phyloP scores from a whole-genome alignment of 2,113 vertebrate species.

The Axis porcinus region DNA sequence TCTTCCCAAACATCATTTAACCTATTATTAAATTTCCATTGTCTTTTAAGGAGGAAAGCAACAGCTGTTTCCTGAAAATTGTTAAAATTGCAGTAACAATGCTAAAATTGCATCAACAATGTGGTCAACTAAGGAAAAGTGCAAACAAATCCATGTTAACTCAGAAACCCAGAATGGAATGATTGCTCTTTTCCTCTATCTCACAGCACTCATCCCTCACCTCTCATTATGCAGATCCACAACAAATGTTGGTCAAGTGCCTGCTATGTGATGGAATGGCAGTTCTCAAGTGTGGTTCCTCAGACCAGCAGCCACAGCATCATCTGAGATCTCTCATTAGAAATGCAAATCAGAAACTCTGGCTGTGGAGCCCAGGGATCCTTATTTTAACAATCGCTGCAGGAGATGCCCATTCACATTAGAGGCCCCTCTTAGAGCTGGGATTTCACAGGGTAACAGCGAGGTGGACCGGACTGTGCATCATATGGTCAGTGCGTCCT shows the following conservation, averaged over 20 bases:
- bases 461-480: background rate
- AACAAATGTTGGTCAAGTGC: background rate
- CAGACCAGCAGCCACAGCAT: background rate
- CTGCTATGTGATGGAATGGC: background rate
- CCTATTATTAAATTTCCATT: slow-evolving; percentile 26
- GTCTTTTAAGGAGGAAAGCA: slow-evolving; percentile 36
- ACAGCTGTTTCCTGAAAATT: slow-evolving; percentile 23
- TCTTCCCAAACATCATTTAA: slow-evolving; percentile 13
- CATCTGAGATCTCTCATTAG: background rate
- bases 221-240: background rate
- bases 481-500: background rate
- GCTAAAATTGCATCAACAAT: background rate
- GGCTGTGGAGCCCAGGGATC: background rate
- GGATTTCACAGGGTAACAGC: background rate
- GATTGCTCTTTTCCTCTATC: background rate
- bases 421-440: background rate
- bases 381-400: background rate
- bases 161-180: background rate
- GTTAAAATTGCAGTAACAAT: background rate
- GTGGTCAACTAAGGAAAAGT: background rate
- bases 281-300: background rate
- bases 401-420: background rate
- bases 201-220: background rate
- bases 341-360: background rate
- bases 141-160: background rate